Conservation (phyloP, 1,140 invertebrate species). For the Trichonephila inaurata region DNA sequence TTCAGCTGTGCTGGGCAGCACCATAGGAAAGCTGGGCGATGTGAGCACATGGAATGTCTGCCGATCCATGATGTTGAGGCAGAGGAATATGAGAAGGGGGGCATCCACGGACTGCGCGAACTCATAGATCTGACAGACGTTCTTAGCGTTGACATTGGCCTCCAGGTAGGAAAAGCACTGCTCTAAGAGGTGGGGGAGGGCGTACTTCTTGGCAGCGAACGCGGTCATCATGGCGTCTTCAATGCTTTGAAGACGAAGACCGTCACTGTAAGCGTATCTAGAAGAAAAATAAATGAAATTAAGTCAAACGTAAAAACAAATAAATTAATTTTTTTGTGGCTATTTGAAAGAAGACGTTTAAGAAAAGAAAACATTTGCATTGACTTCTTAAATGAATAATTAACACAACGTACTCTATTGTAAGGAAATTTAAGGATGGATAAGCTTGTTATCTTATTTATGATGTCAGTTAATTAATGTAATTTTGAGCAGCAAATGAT, state of each 20-base stretch:
- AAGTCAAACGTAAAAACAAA: not conserved
- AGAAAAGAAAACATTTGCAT: too few species aligned
- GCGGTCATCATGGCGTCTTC: slow-evolving; percentile 80
- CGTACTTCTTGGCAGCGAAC: slow-evolving; percentile 79
- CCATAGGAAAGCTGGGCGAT: slow-evolving; percentile 64
- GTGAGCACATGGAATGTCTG: slow-evolving; percentile 79
- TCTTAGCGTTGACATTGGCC: slow-evolving; percentile 78
- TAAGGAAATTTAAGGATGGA: too few species aligned
- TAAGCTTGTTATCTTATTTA: too few species aligned
- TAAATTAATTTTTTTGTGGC: too few species aligned
- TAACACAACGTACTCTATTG: too few species aligned
- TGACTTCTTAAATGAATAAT: too few species aligned
- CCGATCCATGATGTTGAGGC: slow-evolving; percentile 79
- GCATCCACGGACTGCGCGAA: slow-evolving; percentile 78
- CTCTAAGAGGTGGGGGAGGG: slow-evolving; percentile 78
- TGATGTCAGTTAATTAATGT: too few species aligned
- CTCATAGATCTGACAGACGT: slow-evolving; percentile 79
- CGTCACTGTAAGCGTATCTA: slow-evolving; percentile 78
- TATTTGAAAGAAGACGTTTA: too few species aligned
- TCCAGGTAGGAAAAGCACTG: slow-evolving; percentile 79
- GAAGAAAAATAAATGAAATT: not conserved
- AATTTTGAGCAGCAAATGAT: too few species aligned
- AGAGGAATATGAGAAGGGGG: slow-evolving; percentile 78
- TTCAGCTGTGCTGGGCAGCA: slow-evolving; percentile 78
- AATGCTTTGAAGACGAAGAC: slow-evolving; percentile 78